Base-by-base conservation (phyloP, 2,797 vertebrate genomes). In the Sebastolobus alascanus region DNA sequence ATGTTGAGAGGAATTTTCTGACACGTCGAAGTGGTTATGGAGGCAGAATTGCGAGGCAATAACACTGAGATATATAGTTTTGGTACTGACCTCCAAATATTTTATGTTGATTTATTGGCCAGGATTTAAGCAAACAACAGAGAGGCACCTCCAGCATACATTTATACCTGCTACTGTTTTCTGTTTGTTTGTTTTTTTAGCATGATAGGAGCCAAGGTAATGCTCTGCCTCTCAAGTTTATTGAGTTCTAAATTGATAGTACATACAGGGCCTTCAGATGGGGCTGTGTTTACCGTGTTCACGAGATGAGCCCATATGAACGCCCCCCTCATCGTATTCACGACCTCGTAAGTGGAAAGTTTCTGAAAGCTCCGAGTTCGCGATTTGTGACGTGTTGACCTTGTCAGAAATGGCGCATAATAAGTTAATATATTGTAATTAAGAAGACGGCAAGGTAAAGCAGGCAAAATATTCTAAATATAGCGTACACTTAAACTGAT, bases 1-100 rank as follows among this genome's bases (percentile, higher is more conserved):
- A 83, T 75, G 85, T 85, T 82, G 79, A 90, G 85, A 82, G 79
- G 65, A 87, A 84, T 84, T 86, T 86, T 50, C 85, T 86, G 88
- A 90, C 90, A 90, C 77, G 72, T 87, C n/a, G n/a, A 75, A 82
- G 84, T 68, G 64, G 81, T 83, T 90, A 83, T 80, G 78, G 77
- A 69, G 80, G 82, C 76, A 83, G 84, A 79, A 88, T 58, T 79
- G 75, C 13, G 38, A 55, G 68, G 83, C 25, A 66, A 68, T 75
- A 84, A 78, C 73, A 83, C 43, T 13, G 37, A 84, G 60, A 87
- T 83, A 68, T 82, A 77, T 75, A 31, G 77, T 78, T 80, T 72
- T 63, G 72, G 73, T 50, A 9, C 73, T 37, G 61, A 73, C 54
- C 50, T 65, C 46, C 11, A 66, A 66, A 59, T 89, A 86, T 84